Evolutionary conservation across 64 coral and sea anemone species (phyloP).

Genomic region (Astreopora myriophthalma): DNA sequence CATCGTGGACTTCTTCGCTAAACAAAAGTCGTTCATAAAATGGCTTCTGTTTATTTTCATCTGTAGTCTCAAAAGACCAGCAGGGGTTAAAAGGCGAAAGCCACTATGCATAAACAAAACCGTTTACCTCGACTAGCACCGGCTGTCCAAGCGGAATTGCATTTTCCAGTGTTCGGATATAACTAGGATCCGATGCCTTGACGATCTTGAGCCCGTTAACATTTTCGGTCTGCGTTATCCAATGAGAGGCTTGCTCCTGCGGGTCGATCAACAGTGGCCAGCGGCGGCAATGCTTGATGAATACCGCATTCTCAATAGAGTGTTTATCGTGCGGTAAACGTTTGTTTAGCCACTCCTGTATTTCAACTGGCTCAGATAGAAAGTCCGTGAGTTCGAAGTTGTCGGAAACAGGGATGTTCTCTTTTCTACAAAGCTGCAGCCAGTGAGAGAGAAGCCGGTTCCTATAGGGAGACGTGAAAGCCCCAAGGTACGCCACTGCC

Average conservation of each 20-base stretch:
- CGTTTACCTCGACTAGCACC: conserved; percentile 87
- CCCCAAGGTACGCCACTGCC: conserved; percentile 85
- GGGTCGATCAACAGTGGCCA: conserved; percentile 93
- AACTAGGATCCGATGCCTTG: conserved; percentile 86
- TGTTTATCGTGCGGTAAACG: conserved; percentile 84
- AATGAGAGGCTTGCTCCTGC: conserved; percentile 90
- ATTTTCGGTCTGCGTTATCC: conserved; percentile 90
- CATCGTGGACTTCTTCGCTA: too few species aligned
- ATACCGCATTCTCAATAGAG: conserved; percentile 88
- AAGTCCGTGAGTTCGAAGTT: conserved; percentile 91
- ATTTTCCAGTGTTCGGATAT: conserved; percentile 71
- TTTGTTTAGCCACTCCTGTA: conserved; percentile 93
- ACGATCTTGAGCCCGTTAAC: conserved; percentile 90
- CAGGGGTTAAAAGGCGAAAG: background rate
- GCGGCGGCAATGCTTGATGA: conserved; percentile 84
- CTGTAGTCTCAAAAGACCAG: too few species aligned
- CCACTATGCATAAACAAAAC: background rate
- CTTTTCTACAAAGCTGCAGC: conserved; percentile 67
- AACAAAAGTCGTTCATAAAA: too few species aligned
- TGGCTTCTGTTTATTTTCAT: too few species aligned
- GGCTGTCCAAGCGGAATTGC: conserved; percentile 89
- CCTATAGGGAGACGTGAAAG: conserved; percentile 78
- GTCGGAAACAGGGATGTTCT: conserved; percentile 69
- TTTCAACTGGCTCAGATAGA: conserved; percentile 83
- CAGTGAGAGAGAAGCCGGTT: conserved; percentile 66